Base-by-base conservation (phyloP, 2,797 vertebrate species). In the Rhinatrema bivittatum region DNA sequence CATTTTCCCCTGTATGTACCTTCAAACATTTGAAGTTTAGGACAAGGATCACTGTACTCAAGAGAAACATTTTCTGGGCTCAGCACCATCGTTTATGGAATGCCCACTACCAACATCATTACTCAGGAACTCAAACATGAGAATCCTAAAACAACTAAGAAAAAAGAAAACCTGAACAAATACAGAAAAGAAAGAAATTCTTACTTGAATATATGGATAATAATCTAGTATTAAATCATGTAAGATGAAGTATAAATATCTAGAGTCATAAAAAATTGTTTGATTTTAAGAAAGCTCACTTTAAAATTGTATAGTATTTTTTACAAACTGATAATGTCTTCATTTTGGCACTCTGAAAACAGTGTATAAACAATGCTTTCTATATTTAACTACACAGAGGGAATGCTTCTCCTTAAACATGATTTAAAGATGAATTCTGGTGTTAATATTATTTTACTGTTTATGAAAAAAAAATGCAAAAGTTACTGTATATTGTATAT, bases 191-290 rank as follows among this genome's bases (percentile, higher is more conserved):
- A n/a, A 38, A 39, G 47, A 62, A 36, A 65, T 51, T 62, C 23
- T 65, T 62, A 62, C 31, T 62, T 63, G 40, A 65, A 36, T 72
- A 58, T 61, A 64, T 54, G 43, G 26, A 65, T 54, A 62, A 48
- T 45, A 56, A 58, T 42, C 47, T 71, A 60, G 41, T 62, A 58
- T 61, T 62, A 62, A 62, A 67, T 46, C 62, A 56, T 46, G 49
- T 65, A 58, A 55, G 32, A 54, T 51, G 31, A 56, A 57, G 37
- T 72, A 76, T 71, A 75, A 77, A 78, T 71, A 74, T 51, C 55
- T 60, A n/a, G 63, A 50, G 34, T 68, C 34, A 60, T 69, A 67
- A 64, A 74, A 75, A 78, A 65, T 13, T 50, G 46, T 10, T 39
- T 55, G 62, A 58, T 25, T 70, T 55, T 69, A 70, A 68, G 64